Conservation (phyloP, 2,797 vertebrate species). For the Mormyrus proboscirostris region DNA sequence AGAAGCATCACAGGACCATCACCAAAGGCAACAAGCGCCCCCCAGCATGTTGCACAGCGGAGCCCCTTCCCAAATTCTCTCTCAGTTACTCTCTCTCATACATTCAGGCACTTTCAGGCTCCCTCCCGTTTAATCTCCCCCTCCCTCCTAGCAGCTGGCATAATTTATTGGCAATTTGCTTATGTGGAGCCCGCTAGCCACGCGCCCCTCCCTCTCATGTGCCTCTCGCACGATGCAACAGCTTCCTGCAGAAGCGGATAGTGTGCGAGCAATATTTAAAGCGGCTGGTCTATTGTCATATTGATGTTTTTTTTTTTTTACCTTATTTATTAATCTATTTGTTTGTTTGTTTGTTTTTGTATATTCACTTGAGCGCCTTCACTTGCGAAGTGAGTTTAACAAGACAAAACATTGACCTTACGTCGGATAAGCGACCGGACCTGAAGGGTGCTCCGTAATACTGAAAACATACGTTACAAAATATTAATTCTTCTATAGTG, state of each 20-base stretch:
- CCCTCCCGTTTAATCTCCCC: slow-evolving; percentile 26
- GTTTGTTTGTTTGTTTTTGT: not conserved
- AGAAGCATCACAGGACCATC: not conserved
- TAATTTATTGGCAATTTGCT: slow-evolving; percentile 33
- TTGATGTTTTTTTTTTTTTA: not conserved
- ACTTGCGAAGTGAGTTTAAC: not conserved
- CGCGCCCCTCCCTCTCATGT: slow-evolving; percentile 24
- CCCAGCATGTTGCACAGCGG: slow-evolving; percentile 11
- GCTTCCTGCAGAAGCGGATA: slow-evolving; percentile 12
- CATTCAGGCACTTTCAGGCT: slow-evolving; percentile 2
- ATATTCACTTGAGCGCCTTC: not conserved
- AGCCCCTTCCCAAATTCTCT: not conserved
- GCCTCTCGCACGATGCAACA: slow-evolving; percentile 32
- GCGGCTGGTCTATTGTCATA: not conserved
- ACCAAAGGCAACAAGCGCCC: not conserved
- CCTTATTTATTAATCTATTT: not conserved
- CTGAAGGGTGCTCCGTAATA: not conserved
- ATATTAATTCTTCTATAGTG: not conserved
- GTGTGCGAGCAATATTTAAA: not conserved
- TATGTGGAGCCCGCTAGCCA: slow-evolving; percentile 32
- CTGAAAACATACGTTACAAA: not conserved
- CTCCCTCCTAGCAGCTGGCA: slow-evolving; percentile 23
- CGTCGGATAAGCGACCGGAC: not conserved
- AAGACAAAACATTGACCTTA: not conserved
- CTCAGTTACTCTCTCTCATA: slow-evolving; percentile 18